phyloP scores from a whole-genome alignment of 1,140 invertebrate species.

The Octopus sinensis region DNA sequence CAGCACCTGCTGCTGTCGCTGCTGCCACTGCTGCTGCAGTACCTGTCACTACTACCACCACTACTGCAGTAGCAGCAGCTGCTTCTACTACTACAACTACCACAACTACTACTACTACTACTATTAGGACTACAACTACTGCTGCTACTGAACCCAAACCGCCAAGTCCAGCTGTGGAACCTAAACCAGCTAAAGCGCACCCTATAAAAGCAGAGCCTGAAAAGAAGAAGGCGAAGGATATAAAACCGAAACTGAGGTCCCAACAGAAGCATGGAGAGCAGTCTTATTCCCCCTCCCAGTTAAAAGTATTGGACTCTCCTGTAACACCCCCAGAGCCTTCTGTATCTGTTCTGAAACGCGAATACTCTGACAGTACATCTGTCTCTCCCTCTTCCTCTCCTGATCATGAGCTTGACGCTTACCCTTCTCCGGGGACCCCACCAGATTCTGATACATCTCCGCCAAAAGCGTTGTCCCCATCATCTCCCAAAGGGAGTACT shows the following conservation, averaged over 20 bases:
- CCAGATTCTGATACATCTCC: slow-evolving; percentile 52
- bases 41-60: slow-evolving; percentile 4
- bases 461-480: slow-evolving; percentile 53
- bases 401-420: slow-evolving; percentile 45
- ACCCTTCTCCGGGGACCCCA: slow-evolving; percentile 51
- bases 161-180: slow-evolving; percentile 17
- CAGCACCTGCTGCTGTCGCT: background rate
- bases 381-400: slow-evolving; percentile 48
- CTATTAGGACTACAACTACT: background rate
- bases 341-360: slow-evolving; percentile 43
- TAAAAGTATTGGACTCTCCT: slow-evolving; percentile 48
- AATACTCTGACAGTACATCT: slow-evolving; percentile 51
- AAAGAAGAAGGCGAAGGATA: slow-evolving; percentile 45
- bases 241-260: slow-evolving; percentile 50
- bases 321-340: slow-evolving; percentile 50
- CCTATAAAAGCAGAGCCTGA: slow-evolving; percentile 25
- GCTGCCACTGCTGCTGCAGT: background rate
- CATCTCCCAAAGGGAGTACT: slow-evolving; percentile 30
- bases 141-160: background rate
- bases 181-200: background rate
- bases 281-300: slow-evolving; percentile 46
- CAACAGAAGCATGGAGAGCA: slow-evolving; percentile 44
- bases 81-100: too few species aligned
- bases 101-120: background rate
- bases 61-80: background rate